A percentile compares a stretch with the other conserved stretches of the same genome.
Conservation (phyloP, 2,888 invertebrate genomes). For the Ectropis crepuscularia region DNA sequence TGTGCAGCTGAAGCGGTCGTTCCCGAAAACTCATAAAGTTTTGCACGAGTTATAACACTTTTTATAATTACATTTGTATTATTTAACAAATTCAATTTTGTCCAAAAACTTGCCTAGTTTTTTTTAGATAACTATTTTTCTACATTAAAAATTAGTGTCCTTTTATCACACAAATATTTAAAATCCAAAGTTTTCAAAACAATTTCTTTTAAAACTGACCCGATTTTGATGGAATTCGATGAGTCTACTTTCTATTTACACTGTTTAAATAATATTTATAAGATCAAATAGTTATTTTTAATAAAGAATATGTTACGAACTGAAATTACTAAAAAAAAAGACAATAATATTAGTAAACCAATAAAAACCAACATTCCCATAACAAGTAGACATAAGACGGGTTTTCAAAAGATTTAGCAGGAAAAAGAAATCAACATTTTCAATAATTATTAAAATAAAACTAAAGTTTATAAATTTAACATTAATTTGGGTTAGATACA, state of each 20-base stretch:
- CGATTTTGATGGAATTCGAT: too few relatives aligned
- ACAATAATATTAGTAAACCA: not conserved
- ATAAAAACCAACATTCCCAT: slow-evolving; percentile 17
- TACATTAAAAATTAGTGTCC: too few relatives aligned
- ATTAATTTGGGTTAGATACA: slow-evolving; percentile 19
- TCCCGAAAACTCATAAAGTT: not conserved
- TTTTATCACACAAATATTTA: too few relatives aligned
- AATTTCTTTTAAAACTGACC: too few relatives aligned
- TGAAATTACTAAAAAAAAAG: too few relatives aligned
- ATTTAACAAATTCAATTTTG: slow-evolving; percentile 11
- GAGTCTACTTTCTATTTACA: not conserved
- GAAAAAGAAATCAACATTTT: slow-evolving; percentile 10
- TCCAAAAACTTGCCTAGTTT: too few relatives aligned
- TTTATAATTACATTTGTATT: slow-evolving; percentile 7
- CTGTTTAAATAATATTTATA: not conserved
- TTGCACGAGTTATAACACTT: not conserved
- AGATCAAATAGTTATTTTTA: not conserved
- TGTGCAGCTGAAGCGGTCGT: too few relatives aligned
- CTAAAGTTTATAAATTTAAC: not conserved
- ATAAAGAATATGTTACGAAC: not conserved
- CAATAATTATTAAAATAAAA: slow-evolving; percentile 11
- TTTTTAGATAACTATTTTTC: too few relatives aligned
- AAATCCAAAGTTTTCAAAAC: too few relatives aligned
- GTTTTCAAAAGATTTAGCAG: not conserved
- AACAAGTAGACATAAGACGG: slow-evolving; percentile 7